Evolutionary conservation across 2,113 vertebrate genomes (phyloP), one percentile per base, ranked within the genome.

Genomic region (Cyprinodon brontotheroides): DNA sequence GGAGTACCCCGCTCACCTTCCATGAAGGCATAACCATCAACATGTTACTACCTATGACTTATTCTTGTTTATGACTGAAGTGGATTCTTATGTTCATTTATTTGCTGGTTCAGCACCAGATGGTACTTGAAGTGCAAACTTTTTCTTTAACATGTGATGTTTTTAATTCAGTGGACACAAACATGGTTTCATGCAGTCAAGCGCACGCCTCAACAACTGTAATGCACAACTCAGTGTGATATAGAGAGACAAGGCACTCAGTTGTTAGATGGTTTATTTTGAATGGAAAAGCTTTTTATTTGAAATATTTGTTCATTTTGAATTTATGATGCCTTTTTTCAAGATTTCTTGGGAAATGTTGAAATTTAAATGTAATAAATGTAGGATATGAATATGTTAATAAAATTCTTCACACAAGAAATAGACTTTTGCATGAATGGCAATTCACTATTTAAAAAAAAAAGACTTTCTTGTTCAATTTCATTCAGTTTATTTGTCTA

Each of bases 21-120:
- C 89, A 91, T 94, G 94, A 94, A 94, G 94, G 94, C 86, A 77
- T 70, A 85, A 71, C 22, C 48, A 86, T 84, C 85, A 91, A 90
- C 87, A 83, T 75, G 84, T 57, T 57, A 92, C 90, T 93, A 91
- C 92, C 93, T 92, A 82, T 73, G 41, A 81, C 74, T 68, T 41
- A 78, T 79, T 80, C 78, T 81, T 77, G 64, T 86, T 77, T 80
- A 59, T 79, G 79, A 82, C 81, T 85, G 77, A 72, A 83, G 74
- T 86, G 86, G 72, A 70, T 86, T 89, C 78, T 85, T 65, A 73
- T 80, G 84, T 87, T 90, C 74, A 59, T 82, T 74, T 74, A 81
- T 85, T 86, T 70, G 65, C 86, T 89, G 84, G 79, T 85, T 86
- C 50, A 61, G 22, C 79, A 72, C 84, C 85, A 86, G 83, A 78